Conservation (phyloP, 2,797 vertebrate genomes). For the Alectoris magna region DNA sequence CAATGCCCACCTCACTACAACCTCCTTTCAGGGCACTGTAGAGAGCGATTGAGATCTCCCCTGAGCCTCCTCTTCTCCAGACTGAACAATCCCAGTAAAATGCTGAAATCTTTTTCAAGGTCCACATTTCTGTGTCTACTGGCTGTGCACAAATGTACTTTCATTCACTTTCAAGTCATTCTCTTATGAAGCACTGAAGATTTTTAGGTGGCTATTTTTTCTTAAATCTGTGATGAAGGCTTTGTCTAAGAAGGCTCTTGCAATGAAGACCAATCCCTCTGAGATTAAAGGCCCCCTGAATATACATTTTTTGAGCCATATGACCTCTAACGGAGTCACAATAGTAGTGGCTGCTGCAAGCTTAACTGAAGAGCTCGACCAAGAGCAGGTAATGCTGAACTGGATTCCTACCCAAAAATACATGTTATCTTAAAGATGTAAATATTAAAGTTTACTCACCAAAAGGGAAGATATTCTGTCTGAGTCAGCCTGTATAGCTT, state of each 20-base stretch:
- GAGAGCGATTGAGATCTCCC: no score
- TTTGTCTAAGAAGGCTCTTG: not conserved
- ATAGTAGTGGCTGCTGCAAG: not conserved
- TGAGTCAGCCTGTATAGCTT: not conserved
- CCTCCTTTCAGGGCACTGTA: no score
- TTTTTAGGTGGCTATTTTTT: not conserved
- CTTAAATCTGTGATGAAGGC: not conserved
- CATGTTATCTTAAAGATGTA: not conserved
- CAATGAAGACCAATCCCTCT: not conserved
- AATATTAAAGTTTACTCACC: not conserved
- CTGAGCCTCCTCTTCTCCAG: no score
- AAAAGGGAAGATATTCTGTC: not conserved
- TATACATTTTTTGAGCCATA: not conserved
- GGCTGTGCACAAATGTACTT: not conserved
- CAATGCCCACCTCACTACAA: no score
- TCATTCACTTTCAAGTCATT: not conserved
- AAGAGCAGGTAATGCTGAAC: not conserved
- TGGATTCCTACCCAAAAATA: not conserved
- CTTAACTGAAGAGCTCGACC: not conserved
- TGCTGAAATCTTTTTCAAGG: not conserved
- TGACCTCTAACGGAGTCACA: not conserved
- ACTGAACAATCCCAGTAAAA: not conserved
- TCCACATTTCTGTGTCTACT: not conserved
- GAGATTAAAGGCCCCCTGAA: not conserved
- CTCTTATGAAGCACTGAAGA: not conserved